Evolutionary conservation across 2,797 vertebrate genomes (phyloP).

Genomic region (Hydrocynus forskahlii): DNA sequence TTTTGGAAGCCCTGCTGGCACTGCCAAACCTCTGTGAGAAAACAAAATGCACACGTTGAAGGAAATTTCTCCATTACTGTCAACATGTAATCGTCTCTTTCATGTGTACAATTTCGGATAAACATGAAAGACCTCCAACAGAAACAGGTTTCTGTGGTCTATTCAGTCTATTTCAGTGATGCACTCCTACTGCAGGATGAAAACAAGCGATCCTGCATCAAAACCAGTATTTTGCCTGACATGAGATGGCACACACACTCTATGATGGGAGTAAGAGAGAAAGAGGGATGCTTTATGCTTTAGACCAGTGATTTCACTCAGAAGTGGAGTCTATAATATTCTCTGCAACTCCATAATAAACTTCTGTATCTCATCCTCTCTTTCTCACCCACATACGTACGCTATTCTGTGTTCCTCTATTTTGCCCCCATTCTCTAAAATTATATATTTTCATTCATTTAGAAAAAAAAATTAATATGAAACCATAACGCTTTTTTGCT

Average conservation of each 20-base stretch:
- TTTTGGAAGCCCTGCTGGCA: constrained; percentile 16
- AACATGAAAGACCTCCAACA: constrained; percentile 40
- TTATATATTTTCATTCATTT: no score
- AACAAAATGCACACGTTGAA: constrained; percentile 13
- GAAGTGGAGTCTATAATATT: neutral
- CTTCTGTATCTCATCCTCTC: no score
- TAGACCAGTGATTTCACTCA: neutral
- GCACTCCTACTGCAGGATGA: constrained; percentile 31
- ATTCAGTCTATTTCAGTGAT: constrained; percentile 29
- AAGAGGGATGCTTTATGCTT: no score
- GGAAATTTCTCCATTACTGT: constrained; percentile 25
- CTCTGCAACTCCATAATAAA: neutral
- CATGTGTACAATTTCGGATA: constrained; percentile 30
- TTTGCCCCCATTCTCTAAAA: neutral
- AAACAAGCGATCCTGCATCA: constrained; percentile 33
- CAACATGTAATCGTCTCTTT: constrained; percentile 47
- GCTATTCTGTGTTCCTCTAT: neutral
- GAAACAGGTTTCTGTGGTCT: constrained; percentile 40
- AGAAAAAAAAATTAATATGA: no score
- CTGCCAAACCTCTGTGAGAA: constrained; percentile 1
- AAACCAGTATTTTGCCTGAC: neutral
- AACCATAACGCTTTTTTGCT: no score
- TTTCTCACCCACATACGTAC: no score
- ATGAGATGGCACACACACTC: no score
- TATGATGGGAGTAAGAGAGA: no score